phyloP scores from a whole-genome alignment of 2,888 invertebrate genomes.

The Aquatica leii region DNA sequence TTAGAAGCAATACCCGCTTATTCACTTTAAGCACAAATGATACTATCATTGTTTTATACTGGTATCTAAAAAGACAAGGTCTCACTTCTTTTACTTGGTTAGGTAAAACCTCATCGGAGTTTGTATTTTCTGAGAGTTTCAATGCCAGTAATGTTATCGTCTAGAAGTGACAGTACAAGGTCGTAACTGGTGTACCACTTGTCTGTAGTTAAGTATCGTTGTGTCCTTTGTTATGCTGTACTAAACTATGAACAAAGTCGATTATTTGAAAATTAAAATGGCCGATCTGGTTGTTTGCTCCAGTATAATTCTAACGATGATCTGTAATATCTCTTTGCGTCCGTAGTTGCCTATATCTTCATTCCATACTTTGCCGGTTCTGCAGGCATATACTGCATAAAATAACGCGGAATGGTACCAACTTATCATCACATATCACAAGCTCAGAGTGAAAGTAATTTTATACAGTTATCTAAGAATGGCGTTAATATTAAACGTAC shows the following conservation, averaged over 20 bases:
- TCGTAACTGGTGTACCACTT: no score
- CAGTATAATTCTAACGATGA: conserved; percentile 6
- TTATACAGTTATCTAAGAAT: conserved; percentile 7
- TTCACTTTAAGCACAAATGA: conserved; percentile 1
- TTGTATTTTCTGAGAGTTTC: background rate
- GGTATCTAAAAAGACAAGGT: background rate
- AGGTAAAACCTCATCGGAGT: background rate
- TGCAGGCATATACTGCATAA: background rate
- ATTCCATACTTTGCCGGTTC: conserved; percentile 1
- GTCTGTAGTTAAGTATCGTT: background rate
- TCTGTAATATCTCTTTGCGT: conserved; percentile 1
- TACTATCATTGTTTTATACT: background rate
- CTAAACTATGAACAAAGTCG: background rate
- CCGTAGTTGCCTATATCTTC: background rate
- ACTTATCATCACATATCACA: background rate
- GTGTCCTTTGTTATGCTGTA: background rate
- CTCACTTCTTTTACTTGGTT: background rate
- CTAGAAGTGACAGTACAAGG: no score
- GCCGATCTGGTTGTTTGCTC: no score
- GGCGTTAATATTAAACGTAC: background rate
- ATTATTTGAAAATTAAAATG: background rate
- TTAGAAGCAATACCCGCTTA: background rate
- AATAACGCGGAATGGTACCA: background rate
- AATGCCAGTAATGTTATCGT: background rate
- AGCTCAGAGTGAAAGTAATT: background rate